Evolutionary conservation across 2,888 invertebrate species (phyloP).

Genomic region (Subacronicta megacephala): DNA sequence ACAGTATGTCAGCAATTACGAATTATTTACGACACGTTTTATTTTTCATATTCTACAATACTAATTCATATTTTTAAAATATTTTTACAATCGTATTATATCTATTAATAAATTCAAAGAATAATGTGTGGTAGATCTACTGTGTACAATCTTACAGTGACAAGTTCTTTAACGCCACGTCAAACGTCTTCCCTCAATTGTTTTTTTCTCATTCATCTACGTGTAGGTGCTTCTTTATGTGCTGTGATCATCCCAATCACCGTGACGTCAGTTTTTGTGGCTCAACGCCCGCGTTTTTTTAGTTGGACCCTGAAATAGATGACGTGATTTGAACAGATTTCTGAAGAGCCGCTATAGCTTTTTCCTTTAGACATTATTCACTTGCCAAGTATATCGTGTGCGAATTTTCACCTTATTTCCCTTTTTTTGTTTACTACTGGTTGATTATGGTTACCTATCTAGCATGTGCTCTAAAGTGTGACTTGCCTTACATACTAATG

Average conservation of each 20-base stretch:
- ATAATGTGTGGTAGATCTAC: slow-evolving; percentile 33
- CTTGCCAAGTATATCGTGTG: not conserved
- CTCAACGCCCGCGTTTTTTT: slow-evolving; percentile 42
- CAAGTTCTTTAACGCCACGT: slow-evolving; percentile 58
- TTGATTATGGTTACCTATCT: too few relatives aligned
- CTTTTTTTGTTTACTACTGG: too few relatives aligned
- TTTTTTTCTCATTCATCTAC: slow-evolving; percentile 70
- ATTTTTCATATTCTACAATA: not conserved
- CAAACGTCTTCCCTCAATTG: slow-evolving; percentile 78
- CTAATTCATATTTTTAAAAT: too few relatives aligned
- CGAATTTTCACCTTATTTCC: not conserved
- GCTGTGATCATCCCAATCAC: slow-evolving; percentile 52
- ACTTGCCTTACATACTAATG: too few relatives aligned
- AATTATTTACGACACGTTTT: not conserved
- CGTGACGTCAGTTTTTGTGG: slow-evolving; percentile 46
- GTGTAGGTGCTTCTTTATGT: slow-evolving; percentile 52
- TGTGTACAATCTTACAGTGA: slow-evolving; percentile 30
- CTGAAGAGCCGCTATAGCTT: slow-evolving; percentile 32
- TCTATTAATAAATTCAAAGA: slow-evolving; percentile 3
- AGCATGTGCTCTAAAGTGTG: too few relatives aligned
- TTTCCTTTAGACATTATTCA: not conserved
- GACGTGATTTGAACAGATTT: slow-evolving; percentile 48
- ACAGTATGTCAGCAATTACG: too few relatives aligned
- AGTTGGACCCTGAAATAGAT: slow-evolving; percentile 56
- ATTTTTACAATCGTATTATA: too few relatives aligned